A percentile compares a stretch with the other conserved stretches of the same genome.
These are phyloP conservation scores for Arrhopalites spinosus DNA, from an alignment of 2,888 invertebrate genomes.

Conservation along the genomic window DNA sequence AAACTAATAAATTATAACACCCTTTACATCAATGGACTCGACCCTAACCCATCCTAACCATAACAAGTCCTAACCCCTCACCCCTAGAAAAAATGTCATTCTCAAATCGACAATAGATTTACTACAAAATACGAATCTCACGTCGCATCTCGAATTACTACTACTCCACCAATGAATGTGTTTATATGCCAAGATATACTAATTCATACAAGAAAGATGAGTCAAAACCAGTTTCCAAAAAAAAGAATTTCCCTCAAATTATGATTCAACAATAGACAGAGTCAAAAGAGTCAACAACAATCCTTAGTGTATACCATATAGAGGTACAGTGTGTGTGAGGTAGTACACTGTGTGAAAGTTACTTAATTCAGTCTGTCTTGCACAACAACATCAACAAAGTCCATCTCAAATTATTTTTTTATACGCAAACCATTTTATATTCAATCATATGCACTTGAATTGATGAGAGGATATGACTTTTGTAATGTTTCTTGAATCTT, in stretches of 20 bases:
- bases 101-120: conserved; percentile 1
- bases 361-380: neutral
- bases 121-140: neutral
- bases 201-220: neutral
- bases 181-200: neutral
- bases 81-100: too few relatives aligned
- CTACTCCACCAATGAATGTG: neutral
- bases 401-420: neutral
- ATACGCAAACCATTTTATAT: neutral
- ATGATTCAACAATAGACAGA: conserved; percentile 7
- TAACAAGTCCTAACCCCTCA: too few relatives aligned
- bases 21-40: too few relatives aligned
- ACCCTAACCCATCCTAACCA: neutral
- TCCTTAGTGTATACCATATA: neutral
- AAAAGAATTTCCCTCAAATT: conserved; percentile 1
- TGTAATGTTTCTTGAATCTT: neutral
- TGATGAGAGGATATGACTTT: neutral
- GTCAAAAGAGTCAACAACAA: neutral
- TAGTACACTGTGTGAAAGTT: neutral
- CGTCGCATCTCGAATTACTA: neutral
- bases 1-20: neutral
- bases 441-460: neutral
- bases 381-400: too few relatives aligned
- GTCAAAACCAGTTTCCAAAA: neutral
- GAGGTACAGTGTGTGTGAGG: neutral